Percentiles rank a stretch among this genome's conserved stretches.
Conservation (phyloP, 2,797 vertebrate genomes). For the Graptemys geographica region DNA sequence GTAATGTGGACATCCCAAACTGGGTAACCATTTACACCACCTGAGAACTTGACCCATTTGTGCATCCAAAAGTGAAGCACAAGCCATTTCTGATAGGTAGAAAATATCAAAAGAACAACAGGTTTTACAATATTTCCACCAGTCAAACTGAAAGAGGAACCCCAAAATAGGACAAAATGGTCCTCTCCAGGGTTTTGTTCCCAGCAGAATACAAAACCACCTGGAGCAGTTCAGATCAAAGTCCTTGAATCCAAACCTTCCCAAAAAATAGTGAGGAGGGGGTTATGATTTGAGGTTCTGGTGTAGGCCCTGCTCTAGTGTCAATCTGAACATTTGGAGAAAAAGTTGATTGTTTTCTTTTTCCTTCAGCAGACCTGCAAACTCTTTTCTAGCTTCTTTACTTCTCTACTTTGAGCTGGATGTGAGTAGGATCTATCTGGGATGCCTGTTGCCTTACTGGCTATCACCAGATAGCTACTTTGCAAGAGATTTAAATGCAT, state of each 20-base stretch:
- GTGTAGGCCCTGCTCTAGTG: neutral
- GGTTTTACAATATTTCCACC: neutral
- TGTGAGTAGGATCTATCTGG: neutral
- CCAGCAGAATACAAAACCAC: neutral
- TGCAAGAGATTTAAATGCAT: neutral
- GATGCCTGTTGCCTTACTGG: neutral
- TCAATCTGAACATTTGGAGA: neutral
- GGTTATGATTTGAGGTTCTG: neutral
- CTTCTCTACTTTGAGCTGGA: neutral
- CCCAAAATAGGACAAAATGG: neutral
- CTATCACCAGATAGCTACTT: neutral
- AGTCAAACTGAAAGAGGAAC: neutral
- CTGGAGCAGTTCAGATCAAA: neutral
- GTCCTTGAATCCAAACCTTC: neutral
- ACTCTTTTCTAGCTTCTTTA: neutral
- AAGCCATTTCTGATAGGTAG: neutral
- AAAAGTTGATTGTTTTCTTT: neutral
- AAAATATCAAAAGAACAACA: neutral
- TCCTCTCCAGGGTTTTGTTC: neutral
- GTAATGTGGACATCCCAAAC: constrained; percentile 64
- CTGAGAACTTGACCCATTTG: neutral
- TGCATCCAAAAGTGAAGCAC: neutral
- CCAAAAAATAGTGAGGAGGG: neutral
- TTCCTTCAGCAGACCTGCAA: neutral
- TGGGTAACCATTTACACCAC: constrained; percentile 62